Base-by-base conservation (phyloP, 1,140 invertebrate genomes). In the Drosophila lacertosa region DNA sequence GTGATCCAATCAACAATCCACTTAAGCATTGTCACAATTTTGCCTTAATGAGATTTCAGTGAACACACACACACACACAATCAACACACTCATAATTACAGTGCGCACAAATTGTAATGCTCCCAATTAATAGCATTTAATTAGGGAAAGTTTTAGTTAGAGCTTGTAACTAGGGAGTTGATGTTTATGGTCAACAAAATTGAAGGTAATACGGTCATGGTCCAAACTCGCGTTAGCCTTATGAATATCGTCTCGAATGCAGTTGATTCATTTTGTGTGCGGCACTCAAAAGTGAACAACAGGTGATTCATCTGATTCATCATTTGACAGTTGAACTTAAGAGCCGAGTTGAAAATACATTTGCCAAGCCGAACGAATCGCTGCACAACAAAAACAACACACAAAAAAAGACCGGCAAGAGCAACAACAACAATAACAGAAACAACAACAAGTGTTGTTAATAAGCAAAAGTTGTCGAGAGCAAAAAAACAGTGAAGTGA, bases 391-490 rank as follows among this genome's bases (percentile, higher is more conserved):
- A n/a, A n/a, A n/a, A n/a, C n/a, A n/a, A n/a, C n/a, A n/a, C n/a
- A n/a, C n/a, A n/a, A 50, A 22, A 33, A 44, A 45, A 68, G 32
- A 57, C 45, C 68, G 53, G 37, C 51, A 48, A 63, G 32, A 45
- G 24, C 22, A 22, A 22, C 16, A 59, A 22, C 4, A 59, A 37
- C 22, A 51, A 16, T 6, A 62, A 42, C 47, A 62, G 29, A 11
- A 32, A 51, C 39, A 68, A 48, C 16, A 44, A 54, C 22, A 53
- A 44, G 18, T 22, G 47, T 39, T 39, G 65, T 74, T 60, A 77
- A 82, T 83, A 83, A 80, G 80, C 79, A 79, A 84, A 83, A 71
- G 73, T 73, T 60, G 11, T 76, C 48, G 32, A 26, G 48, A 6
- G 11, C n/a, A n/a, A 18, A 22, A 22, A 3, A 48, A 48, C 13